These are phyloP conservation scores for Pipistrellus nathusii DNA, from an alignment of 2,797 vertebrate genomes.

Conservation along the genomic window DNA sequence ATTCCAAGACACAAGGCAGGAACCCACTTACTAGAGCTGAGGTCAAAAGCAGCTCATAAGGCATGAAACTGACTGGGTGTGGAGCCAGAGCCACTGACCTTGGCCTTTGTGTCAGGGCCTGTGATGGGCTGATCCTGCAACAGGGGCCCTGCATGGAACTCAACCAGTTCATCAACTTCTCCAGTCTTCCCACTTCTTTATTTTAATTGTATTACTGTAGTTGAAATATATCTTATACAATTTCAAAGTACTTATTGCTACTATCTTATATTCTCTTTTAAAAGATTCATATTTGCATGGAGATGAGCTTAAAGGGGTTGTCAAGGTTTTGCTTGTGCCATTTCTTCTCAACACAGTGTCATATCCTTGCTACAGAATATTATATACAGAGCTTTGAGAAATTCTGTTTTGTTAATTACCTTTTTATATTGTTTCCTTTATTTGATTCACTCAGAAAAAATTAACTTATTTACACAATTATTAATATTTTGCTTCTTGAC, in stretches of 20 bases:
- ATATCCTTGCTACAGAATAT: not conserved
- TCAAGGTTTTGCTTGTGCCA: not conserved
- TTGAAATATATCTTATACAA: not conserved
- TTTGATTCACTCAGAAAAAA: slow-evolving; percentile 26
- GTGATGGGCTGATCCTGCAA: not conserved
- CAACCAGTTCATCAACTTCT: not conserved
- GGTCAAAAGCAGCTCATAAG: not conserved
- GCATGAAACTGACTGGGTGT: not conserved
- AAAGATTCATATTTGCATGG: not conserved
- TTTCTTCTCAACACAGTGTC: not conserved
- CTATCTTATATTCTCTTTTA: not conserved
- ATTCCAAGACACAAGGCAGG: not conserved
- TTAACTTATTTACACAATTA: slow-evolving; percentile 46
- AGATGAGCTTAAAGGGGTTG: not conserved
- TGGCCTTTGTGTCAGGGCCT: not conserved
- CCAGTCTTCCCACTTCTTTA: not conserved
- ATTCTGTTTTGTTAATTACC: not conserved
- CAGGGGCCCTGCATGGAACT: not conserved
- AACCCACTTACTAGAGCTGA: not conserved
- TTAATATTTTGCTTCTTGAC: slow-evolving; percentile 38
- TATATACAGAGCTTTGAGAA: not conserved
- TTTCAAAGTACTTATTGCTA: not conserved
- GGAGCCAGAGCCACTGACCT: not conserved
- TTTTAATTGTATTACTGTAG: not conserved
- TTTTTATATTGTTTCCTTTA: not conserved